Percentiles rank a stretch among this genome's conserved stretches.
These are phyloP conservation scores for Gnatocerus cornutus DNA, from an alignment of 2,888 invertebrate genomes.

Conservation along the genomic window DNA sequence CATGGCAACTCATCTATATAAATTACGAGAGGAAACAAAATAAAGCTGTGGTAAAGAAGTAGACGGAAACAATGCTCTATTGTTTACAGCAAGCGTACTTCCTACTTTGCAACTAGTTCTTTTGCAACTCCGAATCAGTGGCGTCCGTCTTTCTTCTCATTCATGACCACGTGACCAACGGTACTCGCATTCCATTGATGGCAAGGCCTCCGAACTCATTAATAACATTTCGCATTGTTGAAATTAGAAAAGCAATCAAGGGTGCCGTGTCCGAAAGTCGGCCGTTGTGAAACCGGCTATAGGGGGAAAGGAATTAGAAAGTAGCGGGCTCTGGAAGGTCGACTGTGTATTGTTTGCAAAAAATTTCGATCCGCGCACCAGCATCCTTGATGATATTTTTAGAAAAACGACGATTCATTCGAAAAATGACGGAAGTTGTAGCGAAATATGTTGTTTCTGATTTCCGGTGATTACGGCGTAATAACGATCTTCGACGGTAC, in stretches of 20 bases:
- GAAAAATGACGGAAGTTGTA: slow-evolving; percentile 20
- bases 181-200: slow-evolving; percentile 37
- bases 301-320: slow-evolving; percentile 1
- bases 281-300: too few relatives aligned
- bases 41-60: slow-evolving; percentile 4
- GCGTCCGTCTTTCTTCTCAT: slow-evolving; percentile 11
- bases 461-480: slow-evolving; percentile 19
- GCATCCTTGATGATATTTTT: slow-evolving; percentile 14
- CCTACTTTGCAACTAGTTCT: slow-evolving; percentile 19
- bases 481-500: slow-evolving; percentile 8
- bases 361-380: neutral
- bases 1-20: neutral
- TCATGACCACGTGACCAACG: slow-evolving; percentile 29
- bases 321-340: neutral
- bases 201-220: slow-evolving; percentile 25
- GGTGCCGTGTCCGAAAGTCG: slow-evolving; percentile 1
- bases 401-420: slow-evolving; percentile 15
- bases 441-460: slow-evolving; percentile 1
- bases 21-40: neutral
- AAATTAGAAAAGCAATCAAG: slow-evolving; percentile 1
- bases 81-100: slow-evolving; percentile 28
- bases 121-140: slow-evolving; percentile 10
- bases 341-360: neutral
- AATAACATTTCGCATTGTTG: slow-evolving; percentile 1
- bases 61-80: slow-evolving; percentile 31